Conservation (phyloP, 2,113 vertebrate genomes). For the Alectura lathami region DNA sequence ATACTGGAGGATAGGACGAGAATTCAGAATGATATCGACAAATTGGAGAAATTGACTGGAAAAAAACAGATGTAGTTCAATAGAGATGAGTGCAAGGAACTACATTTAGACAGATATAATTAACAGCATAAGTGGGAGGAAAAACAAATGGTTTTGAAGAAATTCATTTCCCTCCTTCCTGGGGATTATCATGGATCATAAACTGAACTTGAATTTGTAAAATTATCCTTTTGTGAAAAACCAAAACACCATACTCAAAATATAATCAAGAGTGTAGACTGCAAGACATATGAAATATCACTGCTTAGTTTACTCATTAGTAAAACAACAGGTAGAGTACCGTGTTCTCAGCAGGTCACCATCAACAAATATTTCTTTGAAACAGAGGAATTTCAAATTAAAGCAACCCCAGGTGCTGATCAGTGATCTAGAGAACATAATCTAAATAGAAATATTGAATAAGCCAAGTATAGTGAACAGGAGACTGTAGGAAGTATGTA, state of each 20-base stretch:
- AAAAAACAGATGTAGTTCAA: not conserved
- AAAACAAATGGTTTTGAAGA: not conserved
- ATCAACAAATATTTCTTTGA: not conserved
- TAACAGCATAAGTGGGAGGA: not conserved
- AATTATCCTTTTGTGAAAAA: not conserved
- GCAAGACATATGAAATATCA: not conserved
- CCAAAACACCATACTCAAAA: not conserved
- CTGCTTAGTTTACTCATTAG: not conserved
- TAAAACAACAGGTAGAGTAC: not conserved
- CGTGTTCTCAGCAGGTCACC: not conserved
- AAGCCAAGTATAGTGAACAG: not conserved
- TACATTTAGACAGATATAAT: slow-evolving; percentile 21
- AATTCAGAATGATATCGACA: slow-evolving; percentile 50
- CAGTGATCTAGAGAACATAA: not conserved
- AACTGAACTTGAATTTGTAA: not conserved
- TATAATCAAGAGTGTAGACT: not conserved
- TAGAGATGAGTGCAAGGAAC: not conserved
- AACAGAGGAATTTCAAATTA: not conserved
- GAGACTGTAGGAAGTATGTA: not conserved
- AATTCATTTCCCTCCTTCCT: not conserved
- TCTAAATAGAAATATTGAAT: not conserved
- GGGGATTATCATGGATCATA: not conserved
- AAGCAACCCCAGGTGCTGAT: not conserved
- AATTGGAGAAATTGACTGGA: slow-evolving; percentile 34
- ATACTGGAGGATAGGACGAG: not conserved